Evolutionary conservation across 2,113 vertebrate species (phyloP).

Genomic region (Oreocharis arfaki): DNA sequence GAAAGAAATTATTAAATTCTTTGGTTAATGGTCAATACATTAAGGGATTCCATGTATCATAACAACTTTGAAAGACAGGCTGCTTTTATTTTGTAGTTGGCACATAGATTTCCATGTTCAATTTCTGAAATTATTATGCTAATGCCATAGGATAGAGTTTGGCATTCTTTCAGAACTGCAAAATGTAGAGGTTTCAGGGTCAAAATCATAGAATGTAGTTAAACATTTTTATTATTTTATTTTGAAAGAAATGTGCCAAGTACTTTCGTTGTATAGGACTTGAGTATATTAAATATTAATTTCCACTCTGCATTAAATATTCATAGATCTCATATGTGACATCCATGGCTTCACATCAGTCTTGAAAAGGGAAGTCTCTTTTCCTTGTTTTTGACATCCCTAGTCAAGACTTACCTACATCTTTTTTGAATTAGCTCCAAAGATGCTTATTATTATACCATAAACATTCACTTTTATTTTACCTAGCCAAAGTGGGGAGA

Average conservation of each 20-base stretch:
- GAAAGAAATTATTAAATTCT: background rate
- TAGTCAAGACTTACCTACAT: background rate
- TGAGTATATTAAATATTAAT: slow-evolving; percentile 53
- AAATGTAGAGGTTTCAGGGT: background rate
- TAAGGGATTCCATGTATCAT: background rate
- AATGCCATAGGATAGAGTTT: background rate
- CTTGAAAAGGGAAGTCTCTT: slow-evolving; percentile 1
- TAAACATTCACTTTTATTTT: slow-evolving; percentile 20
- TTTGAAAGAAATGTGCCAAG: slow-evolving; percentile 14
- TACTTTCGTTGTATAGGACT: background rate
- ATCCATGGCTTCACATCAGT: background rate
- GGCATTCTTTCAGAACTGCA: background rate
- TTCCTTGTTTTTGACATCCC: slow-evolving; percentile 6
- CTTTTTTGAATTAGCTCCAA: slow-evolving; percentile 22
- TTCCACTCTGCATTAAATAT: slow-evolving; percentile 32
- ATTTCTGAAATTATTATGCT: background rate
- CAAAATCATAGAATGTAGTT: background rate
- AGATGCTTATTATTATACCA: slow-evolving; percentile 27
- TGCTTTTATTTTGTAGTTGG: background rate
- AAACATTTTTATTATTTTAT: slow-evolving; percentile 27
- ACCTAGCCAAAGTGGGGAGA: background rate
- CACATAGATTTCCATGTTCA: background rate
- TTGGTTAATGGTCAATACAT: background rate
- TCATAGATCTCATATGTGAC: background rate
- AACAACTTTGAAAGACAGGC: background rate